phyloP scores from a whole-genome alignment of 1,140 invertebrate genomes.

The Drosophila parabipectinata region DNA sequence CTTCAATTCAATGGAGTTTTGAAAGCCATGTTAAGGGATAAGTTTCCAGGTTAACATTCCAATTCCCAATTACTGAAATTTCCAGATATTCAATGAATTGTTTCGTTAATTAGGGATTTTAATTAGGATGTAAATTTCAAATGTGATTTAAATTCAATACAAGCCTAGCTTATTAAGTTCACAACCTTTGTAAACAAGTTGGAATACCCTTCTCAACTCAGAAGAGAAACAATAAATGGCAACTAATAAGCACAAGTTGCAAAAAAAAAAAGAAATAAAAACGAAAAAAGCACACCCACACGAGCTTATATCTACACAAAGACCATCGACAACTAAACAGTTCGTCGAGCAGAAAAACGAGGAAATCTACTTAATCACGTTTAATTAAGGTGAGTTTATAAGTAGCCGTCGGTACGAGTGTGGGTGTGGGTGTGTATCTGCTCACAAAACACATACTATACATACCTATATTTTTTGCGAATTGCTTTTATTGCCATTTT shows the following conservation, averaged over 20 bases:
- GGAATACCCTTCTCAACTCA: constrained; percentile 21
- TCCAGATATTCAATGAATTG: no score
- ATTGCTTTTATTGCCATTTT: constrained; percentile 75
- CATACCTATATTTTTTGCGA: constrained; percentile 56
- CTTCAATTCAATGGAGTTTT: neutral
- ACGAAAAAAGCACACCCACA: constrained; percentile 6
- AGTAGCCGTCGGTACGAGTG: constrained; percentile 42
- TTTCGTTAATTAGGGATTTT: neutral
- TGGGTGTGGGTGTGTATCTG: constrained; percentile 37
- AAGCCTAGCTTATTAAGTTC: neutral
- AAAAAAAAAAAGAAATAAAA: constrained; percentile 10
- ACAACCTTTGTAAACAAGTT: constrained; percentile 9
- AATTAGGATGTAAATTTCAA: neutral
- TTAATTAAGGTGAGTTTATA: constrained; percentile 83
- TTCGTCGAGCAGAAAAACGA: constrained; percentile 80
- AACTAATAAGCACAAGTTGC: constrained; percentile 62
- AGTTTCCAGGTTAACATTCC: no score
- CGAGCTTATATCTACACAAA: constrained; percentile 8
- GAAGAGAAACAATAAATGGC: constrained; percentile 59
- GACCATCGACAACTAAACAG: constrained; percentile 75
- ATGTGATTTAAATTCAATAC: no score
- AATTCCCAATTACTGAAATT: no score
- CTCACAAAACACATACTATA: constrained; percentile 3
- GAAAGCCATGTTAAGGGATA: neutral
- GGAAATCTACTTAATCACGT: constrained; percentile 83